Conservation (phyloP, 1,140 invertebrate species). For the Aricia agestis region DNA sequence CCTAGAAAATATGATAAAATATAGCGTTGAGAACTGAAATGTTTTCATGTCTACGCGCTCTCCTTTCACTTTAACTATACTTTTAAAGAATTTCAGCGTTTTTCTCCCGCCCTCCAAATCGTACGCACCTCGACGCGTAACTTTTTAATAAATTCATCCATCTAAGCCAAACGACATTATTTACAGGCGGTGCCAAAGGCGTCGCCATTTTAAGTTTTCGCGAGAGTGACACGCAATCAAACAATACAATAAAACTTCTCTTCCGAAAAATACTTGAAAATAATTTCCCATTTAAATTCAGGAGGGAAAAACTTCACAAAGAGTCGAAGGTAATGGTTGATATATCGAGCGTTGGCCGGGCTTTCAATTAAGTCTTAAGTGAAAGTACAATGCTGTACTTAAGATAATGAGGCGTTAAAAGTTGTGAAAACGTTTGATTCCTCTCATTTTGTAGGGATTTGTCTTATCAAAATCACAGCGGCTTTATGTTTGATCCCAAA, state of each 20-base stretch:
- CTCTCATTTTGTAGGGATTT: background rate
- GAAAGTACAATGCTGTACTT: conserved; percentile 32
- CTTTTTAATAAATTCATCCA: conserved; percentile 74
- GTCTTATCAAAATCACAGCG: no score
- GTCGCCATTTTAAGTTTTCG: conserved; percentile 65
- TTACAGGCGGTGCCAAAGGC: conserved; percentile 56
- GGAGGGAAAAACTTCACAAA: conserved; percentile 62
- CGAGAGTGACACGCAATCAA: conserved; percentile 74
- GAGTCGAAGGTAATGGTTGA: conserved; percentile 59
- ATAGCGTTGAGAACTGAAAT: no score
- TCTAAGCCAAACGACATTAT: conserved; percentile 61
- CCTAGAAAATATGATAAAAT: no score
- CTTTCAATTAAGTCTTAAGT: conserved; percentile 19
- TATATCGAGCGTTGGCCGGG: conserved; percentile 20
- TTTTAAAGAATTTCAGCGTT: background rate
- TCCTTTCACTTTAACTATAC: no score
- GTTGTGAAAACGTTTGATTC: conserved; percentile 35
- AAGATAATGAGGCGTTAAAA: conserved; percentile 37
- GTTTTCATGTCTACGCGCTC: no score
- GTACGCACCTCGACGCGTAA: conserved; percentile 47
- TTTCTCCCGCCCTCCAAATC: conserved; percentile 54
- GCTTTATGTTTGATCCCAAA: no score
- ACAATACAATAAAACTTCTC: conserved; percentile 75
- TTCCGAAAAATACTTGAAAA: conserved; percentile 74
- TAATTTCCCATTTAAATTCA: conserved; percentile 76